These are phyloP conservation scores for Nanorana parkeri DNA, from an alignment of 2,113 vertebrate species.

Conservation along the genomic window DNA sequence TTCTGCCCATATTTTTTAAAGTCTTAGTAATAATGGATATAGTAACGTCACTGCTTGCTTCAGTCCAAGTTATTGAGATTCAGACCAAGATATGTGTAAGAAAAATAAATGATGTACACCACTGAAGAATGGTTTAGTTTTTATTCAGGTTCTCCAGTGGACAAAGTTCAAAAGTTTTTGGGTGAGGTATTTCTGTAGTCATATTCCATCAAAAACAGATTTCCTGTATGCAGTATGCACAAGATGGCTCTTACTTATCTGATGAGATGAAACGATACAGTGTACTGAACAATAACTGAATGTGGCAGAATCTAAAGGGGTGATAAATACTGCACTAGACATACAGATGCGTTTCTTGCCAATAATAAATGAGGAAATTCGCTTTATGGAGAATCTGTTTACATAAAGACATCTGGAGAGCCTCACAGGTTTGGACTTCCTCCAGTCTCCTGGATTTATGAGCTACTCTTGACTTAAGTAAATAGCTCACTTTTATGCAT, in stretches of 20 bases:
- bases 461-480: conserved; percentile 62
- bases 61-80: conserved; percentile 69
- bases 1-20: background rate
- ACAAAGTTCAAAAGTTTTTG: conserved; percentile 63
- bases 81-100: conserved; percentile 68
- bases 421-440: conserved; percentile 72
- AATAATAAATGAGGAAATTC: conserved; percentile 73
- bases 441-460: conserved; percentile 72
- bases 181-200: conserved; percentile 57
- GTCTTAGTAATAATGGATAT: conserved; percentile 37
- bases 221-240: conserved; percentile 60
- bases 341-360: conserved; percentile 65
- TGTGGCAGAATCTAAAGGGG: conserved; percentile 55
- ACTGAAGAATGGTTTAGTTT: conserved; percentile 66
- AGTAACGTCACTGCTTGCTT: conserved; percentile 42
- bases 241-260: conserved; percentile 54
- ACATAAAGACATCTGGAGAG: conserved; percentile 80
- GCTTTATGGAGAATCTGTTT: conserved; percentile 75
- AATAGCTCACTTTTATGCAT: conserved; percentile 65
- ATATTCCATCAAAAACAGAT: conserved; percentile 59
- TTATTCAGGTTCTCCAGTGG: conserved; percentile 62
- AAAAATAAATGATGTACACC: conserved; percentile 70
- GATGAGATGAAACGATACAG: conserved; percentile 65
- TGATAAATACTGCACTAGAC: conserved; percentile 60
- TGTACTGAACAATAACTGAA: conserved; percentile 61